Conservation (phyloP, 2,888 invertebrate species). For the Plagiodera versicolora region DNA sequence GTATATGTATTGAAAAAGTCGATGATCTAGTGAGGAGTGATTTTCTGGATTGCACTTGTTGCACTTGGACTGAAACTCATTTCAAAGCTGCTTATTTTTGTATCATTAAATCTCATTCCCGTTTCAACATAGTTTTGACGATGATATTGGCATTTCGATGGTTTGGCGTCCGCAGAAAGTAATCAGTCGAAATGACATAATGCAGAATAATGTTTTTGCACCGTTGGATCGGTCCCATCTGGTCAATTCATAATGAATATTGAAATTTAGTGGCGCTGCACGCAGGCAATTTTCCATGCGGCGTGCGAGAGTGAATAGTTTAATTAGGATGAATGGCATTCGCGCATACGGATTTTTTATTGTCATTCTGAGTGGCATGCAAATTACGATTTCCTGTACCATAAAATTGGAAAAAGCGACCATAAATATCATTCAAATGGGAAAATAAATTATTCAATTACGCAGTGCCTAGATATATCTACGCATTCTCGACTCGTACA, state of each 20-base stretch:
- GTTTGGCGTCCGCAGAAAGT: background rate
- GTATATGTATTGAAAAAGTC: too few relatives aligned
- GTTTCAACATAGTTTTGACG: background rate
- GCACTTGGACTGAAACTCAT: too few relatives aligned
- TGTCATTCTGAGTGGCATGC: constrained; percentile 29
- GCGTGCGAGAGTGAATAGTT: constrained; percentile 19
- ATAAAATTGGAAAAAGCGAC: constrained; percentile 34
- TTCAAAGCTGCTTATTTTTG: too few relatives aligned
- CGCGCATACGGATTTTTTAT: constrained; percentile 23
- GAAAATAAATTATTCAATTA: constrained; percentile 45
- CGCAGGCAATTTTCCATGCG: constrained; percentile 20
- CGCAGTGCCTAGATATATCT: constrained; percentile 37
- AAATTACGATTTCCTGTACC: constrained; percentile 36
- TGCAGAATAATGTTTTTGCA: background rate
- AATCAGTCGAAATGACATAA: background rate
- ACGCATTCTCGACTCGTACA: constrained; percentile 30
- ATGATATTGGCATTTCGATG: background rate
- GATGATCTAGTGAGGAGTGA: too few relatives aligned
- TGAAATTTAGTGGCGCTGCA: constrained; percentile 12
- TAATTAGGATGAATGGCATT: constrained; percentile 27
- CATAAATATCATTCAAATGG: constrained; percentile 43
- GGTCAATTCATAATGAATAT: constrained; percentile 11
- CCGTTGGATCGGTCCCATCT: constrained; percentile 5
- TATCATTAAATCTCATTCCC: too few relatives aligned
- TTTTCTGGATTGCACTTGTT: too few relatives aligned